Percentiles rank a stretch among this genome's conserved stretches.
These are phyloP conservation scores for Morpho achilles DNA, from an alignment of 2,888 invertebrate genomes.

Conservation along the genomic window DNA sequence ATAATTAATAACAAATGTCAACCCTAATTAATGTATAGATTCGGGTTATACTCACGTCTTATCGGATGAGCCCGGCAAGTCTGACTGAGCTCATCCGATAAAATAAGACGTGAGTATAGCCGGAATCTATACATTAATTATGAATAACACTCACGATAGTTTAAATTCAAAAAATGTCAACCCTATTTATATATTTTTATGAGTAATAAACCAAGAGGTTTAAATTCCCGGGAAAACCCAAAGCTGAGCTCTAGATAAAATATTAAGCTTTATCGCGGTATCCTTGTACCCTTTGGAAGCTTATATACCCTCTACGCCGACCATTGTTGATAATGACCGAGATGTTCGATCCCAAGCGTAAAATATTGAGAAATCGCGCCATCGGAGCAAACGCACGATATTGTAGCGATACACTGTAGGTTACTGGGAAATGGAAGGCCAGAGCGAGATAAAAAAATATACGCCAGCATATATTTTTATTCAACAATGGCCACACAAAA, in stretches of 20 bases:
- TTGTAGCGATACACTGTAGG: slow-evolving; percentile 10
- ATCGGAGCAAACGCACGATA: slow-evolving; percentile 11
- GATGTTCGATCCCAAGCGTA: slow-evolving; percentile 25
- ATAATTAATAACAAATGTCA: neutral
- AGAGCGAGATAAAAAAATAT: slow-evolving; percentile 7
- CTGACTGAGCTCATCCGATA: too few relatives aligned
- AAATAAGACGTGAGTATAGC: too few relatives aligned
- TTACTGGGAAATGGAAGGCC: slow-evolving; percentile 4
- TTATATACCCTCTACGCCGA: slow-evolving; percentile 7
- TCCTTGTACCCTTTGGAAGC: slow-evolving; percentile 15
- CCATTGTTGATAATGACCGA: slow-evolving; percentile 27
- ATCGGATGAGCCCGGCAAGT: too few relatives aligned
- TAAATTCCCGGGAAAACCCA: slow-evolving; percentile 14
- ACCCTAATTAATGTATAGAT: neutral
- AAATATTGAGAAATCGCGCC: slow-evolving; percentile 25
- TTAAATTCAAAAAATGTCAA: neutral
- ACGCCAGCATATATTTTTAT: neutral
- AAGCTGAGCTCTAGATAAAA: slow-evolving; percentile 18
- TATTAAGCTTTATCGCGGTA: slow-evolving; percentile 22
- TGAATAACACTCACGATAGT: too few relatives aligned
- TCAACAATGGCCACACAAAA: too few relatives aligned
- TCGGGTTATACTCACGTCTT: too few relatives aligned
- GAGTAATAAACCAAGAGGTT: slow-evolving; percentile 7
- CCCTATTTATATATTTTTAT: slow-evolving; percentile 2
- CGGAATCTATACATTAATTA: too few relatives aligned